A percentile compares a stretch with the other conserved stretches of the same genome.
Conservation (phyloP, 2,113 vertebrate species). For the Girardinichthys multiradiatus region DNA sequence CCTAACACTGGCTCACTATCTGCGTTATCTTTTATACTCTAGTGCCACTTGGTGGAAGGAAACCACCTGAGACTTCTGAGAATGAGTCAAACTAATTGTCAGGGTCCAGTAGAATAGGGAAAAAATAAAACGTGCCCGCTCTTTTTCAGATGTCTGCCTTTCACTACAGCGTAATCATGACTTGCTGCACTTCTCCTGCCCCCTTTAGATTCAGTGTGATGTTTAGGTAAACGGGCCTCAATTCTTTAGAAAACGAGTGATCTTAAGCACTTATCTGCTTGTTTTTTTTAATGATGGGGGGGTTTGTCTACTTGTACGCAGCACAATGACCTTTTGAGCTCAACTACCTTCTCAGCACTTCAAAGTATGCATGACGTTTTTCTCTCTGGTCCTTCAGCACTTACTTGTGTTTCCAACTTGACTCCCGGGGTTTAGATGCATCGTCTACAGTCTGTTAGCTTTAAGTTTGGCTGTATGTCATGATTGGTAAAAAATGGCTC, state of each 20-base stretch:
- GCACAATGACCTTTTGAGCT: conserved; percentile 74
- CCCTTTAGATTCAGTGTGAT: conserved; percentile 43
- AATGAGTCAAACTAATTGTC: conserved; percentile 80
- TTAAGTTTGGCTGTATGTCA: conserved; percentile 85
- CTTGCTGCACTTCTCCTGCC: conserved; percentile 65
- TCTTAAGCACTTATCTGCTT: conserved; percentile 76
- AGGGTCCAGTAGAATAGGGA: conserved; percentile 58
- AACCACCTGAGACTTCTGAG: conserved; percentile 76
- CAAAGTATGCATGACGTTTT: conserved; percentile 85
- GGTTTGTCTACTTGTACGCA: conserved; percentile 71
- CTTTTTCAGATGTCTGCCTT: conserved; percentile 70
- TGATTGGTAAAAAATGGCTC: conserved; percentile 81
- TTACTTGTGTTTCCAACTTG: conserved; percentile 75
- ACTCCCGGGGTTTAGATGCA: conserved; percentile 79
- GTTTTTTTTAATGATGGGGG: conserved; percentile 35
- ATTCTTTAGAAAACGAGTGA: conserved; percentile 56
- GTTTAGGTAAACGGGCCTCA: conserved; percentile 57
- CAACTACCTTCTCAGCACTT: conserved; percentile 89
- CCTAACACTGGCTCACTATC: conserved; percentile 53
- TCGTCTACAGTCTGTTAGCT: conserved; percentile 82
- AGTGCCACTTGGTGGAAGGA: conserved; percentile 83
- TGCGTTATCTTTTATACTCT: conserved; percentile 78
- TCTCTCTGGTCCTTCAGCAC: conserved; percentile 74
- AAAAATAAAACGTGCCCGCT: conserved; percentile 56
- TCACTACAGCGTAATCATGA: conserved; percentile 64